Evolutionary conservation across 1,140 invertebrate species (phyloP).

Genomic region (Drosophila watanabei): DNA sequence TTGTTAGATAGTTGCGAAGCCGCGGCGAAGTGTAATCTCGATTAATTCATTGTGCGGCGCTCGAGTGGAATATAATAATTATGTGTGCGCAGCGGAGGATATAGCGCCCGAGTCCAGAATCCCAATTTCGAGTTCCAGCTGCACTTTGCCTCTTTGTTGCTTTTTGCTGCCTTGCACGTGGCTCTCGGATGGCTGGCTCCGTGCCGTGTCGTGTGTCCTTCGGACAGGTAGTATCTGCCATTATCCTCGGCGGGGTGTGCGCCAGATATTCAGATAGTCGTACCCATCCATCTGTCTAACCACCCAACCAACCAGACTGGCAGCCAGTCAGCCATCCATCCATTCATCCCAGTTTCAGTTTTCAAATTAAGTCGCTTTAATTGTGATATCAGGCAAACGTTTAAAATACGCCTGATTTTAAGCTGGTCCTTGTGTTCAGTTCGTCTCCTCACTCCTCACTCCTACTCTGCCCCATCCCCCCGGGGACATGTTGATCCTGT

Average conservation of each 20-base stretch:
- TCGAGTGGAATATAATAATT: constrained; percentile 85
- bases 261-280: constrained; percentile 12
- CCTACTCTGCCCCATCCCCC: constrained; percentile 2
- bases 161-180: constrained; percentile 63
- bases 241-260: constrained; percentile 59
- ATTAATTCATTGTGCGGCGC: constrained; percentile 79
- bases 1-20: constrained; percentile 59
- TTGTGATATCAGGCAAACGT: constrained; percentile 83
- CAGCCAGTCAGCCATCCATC: background rate
- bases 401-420: constrained; percentile 72
- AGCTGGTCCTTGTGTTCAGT: constrained; percentile 41
- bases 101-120: constrained; percentile 22
- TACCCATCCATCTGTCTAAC: constrained; percentile 20
- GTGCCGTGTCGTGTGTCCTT: constrained; percentile 30
- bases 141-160: constrained; percentile 79
- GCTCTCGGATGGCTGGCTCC: constrained; percentile 49
- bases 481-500: constrained; percentile 70
- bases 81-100: constrained; percentile 51
- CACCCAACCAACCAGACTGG: constrained; percentile 5
- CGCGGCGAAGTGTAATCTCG: constrained; percentile 78
- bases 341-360: constrained; percentile 58
- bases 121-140: constrained; percentile 52
- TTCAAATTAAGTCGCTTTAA: constrained; percentile 85
- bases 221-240: constrained; percentile 65
- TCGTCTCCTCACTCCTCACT: background rate